Base-by-base conservation (phyloP, 92 coral and sea anemone species). In the Actinostola sp. region DNA sequence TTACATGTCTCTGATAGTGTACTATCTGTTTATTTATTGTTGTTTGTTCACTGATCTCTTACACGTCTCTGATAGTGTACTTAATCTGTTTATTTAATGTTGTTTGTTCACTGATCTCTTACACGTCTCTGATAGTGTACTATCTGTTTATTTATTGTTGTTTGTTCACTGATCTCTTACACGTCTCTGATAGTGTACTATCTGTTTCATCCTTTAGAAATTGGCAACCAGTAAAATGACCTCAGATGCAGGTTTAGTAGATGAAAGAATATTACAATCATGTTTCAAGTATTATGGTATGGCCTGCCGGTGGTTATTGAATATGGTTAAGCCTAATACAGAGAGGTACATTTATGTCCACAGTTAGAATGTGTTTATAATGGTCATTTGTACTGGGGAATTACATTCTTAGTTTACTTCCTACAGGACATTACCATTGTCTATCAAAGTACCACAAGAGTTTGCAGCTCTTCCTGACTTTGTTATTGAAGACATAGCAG, bases 381-480 rank as follows among this genome's bases (percentile, higher is more conserved):
- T 43, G 49, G n/a, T n/a, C n/a, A n/a, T n/a, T n/a, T n/a, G n/a
- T n/a, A n/a, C n/a, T n/a, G n/a, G n/a, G n/a, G 46, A 41, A 15
- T 41, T 41, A 41, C 46, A 41, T n/a, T n/a, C n/a, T 11, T 44
- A 44, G 52, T 58, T 34, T 43, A 71, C 38, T 44, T 71, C 43
- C 48, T 36, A 48, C 46, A 34, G 51, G 4, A 73, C 75, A 43
- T 75, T 88, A 28, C 98, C 98, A 15, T 82, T 94, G 63, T 76
- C 84, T 38, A 72, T 74, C 31, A 78, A 70, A 33, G 88, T 88
- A 45, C 86, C 97, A 25, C 82, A 84, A 72, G 80, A 71, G 71
- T 87, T 94, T 55, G 95, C 92, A 15, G 78, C 97, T 20, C 85
- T 94, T 19, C 98, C 98, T 21, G 98, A 94, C 54, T 94, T 69